phyloP scores from a whole-genome alignment of 2,888 invertebrate species.

The Salticus scenicus region DNA sequence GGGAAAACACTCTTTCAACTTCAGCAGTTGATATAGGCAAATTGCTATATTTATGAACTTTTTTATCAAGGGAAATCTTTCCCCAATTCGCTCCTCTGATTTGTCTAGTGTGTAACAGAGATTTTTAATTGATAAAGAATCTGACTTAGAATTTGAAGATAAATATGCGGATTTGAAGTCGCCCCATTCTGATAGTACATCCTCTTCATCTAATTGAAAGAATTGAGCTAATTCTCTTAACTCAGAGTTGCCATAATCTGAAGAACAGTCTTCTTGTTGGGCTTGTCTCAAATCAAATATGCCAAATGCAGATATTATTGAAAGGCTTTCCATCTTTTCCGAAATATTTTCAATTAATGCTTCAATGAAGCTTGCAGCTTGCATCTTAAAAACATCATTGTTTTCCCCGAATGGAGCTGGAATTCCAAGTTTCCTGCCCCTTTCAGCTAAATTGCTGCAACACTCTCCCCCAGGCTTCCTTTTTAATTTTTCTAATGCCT shows the following conservation, averaged over 20 bases:
- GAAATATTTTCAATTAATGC: neutral
- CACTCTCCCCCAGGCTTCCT: neutral
- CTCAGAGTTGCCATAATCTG: neutral
- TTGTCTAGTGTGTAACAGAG: too few species aligned
- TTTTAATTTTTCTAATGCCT: neutral
- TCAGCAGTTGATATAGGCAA: constrained; percentile 9
- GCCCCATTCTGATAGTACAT: neutral
- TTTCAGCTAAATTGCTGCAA: neutral
- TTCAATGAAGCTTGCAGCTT: neutral
- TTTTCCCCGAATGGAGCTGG: neutral
- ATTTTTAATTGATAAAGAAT: too few species aligned
- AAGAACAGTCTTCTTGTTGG: too few species aligned
- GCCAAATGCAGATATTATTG: too few species aligned
- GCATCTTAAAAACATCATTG: neutral
- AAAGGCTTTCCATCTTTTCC: neutral
- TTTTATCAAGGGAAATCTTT: neutral
- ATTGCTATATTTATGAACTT: neutral
- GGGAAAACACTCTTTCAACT: constrained; percentile 2
- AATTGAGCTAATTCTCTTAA: neutral
- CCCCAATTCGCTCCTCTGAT: neutral
- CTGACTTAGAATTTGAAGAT: neutral
- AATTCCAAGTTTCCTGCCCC: neutral
- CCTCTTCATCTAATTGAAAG: neutral
- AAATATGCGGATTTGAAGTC: neutral
- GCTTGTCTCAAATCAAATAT: too few species aligned